Base-by-base conservation (phyloP, 1,140 invertebrate species). In the Dreissena polymorpha region DNA sequence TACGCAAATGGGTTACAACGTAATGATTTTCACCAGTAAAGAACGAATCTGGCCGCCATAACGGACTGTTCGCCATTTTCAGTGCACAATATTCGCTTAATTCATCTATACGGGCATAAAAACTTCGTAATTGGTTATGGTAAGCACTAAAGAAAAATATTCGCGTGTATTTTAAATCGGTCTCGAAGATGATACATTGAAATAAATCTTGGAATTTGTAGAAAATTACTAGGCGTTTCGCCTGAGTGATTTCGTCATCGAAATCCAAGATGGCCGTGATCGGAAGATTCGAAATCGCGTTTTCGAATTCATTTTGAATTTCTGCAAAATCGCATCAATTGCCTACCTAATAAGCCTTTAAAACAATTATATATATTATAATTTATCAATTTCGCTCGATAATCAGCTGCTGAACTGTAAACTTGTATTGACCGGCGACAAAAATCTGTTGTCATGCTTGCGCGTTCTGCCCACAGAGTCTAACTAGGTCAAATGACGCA, bases 401-500 rank as follows among this genome's bases (percentile, higher is more conserved):
- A 39, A 39, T 39, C 39, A 39, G 39, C 39, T 39, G 39, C 39
- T 39, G 39, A 39, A 39, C 39, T 39, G 39, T 39, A 39, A 39
- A 39, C 39, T 39, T 39, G 39, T 39, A 39, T 39, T 39, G 39
- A 60, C 57, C 16, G 55, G 21, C 70, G n/a, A 10, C 49, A 27
- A 14, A 73, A 73, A 73, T 55, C 21, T 13, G 49, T 53, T 68
- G 25, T 29, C 49, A 51, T 16, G 27, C 21, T 69, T 64, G 68
- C 76, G 25, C 53, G 53, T 57, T 69, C 68, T 57, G 51, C 8
- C 23, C 14, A 8, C 57, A 51, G 51, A 50, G 39, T 55, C 51
- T 73, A 82, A 82, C 18, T 82, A 74, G 79, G 79, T 82, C 79
- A 82, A 73, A 82, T 82, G 79, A 82, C 79, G 79, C 69, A 82